phyloP scores from a whole-genome alignment of 2,888 invertebrate species.

The Phengaris alcon region DNA sequence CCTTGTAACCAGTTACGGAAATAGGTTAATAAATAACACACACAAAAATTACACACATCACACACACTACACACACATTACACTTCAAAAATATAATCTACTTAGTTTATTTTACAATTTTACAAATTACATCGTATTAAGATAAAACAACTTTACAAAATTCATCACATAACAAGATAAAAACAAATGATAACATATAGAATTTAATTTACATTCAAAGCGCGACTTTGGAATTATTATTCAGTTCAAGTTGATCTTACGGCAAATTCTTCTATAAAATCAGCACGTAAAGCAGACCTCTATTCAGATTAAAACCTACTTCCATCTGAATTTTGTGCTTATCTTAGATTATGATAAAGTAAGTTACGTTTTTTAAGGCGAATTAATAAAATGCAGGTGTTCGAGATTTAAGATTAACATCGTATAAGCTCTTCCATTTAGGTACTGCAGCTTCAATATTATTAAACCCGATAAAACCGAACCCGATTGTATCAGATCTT shows the following conservation, averaged over 20 bases:
- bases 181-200: neutral
- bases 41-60: too few relatives aligned
- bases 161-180: neutral
- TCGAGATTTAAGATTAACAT: slow-evolving; percentile 16
- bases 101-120: too few relatives aligned
- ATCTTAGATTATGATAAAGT: neutral
- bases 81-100: neutral
- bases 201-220: slow-evolving; percentile 27
- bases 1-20: neutral
- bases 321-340: neutral
- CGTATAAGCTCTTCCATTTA: neutral
- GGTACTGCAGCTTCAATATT: neutral
- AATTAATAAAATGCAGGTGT: neutral
- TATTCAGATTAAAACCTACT: slow-evolving; percentile 6
- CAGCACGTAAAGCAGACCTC: slow-evolving; percentile 14
- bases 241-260: slow-evolving; percentile 24
- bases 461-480: neutral
- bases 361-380: neutral
- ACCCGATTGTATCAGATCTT: slow-evolving; percentile 1
- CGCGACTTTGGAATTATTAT: slow-evolving; percentile 18
- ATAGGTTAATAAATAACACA: neutral
- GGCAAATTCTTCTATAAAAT: slow-evolving; percentile 24
- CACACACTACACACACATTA: too few relatives aligned
- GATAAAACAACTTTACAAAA: neutral
- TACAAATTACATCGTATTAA: neutral